Conservation (phyloP, 92 coral and sea anemone genomes). For the Isaurus tuberculatus region DNA sequence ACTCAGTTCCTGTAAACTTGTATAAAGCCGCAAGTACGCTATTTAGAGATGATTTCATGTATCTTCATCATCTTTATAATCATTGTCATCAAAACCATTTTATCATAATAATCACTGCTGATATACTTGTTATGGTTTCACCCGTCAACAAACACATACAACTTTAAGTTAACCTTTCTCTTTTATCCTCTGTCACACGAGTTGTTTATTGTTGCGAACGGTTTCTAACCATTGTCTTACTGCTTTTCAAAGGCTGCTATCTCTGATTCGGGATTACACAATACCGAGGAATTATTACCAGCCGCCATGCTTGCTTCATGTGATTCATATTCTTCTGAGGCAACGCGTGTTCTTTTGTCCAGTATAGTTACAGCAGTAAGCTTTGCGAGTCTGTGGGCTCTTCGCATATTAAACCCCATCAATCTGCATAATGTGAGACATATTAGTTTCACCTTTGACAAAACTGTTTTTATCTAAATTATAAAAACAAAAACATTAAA, state of each 20-base stretch:
- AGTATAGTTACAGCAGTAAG: conserved; percentile 83
- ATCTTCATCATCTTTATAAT: neutral
- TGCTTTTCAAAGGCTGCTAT: neutral
- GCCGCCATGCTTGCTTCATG: neutral
- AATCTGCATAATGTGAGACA: conserved; percentile 55
- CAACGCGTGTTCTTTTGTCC: conserved; percentile 54
- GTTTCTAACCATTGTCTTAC: neutral
- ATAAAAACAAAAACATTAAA: too few relatives aligned
- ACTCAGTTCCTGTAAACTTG: too few relatives aligned
- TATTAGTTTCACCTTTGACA: neutral
- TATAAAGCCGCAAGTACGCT: neutral
- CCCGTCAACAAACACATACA: neutral
- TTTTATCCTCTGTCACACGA: neutral
- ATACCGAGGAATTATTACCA: conserved; percentile 1
- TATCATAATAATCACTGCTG: neutral
- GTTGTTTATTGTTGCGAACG: neutral
- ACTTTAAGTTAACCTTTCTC: neutral
- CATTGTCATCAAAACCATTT: neutral
- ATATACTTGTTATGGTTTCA: neutral
- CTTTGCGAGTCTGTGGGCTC: conserved; percentile 88
- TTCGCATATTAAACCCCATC: conserved; percentile 88
- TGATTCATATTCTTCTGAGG: conserved; percentile 12
- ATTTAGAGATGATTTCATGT: neutral
- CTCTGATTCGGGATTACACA: neutral
- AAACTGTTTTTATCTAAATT: too few relatives aligned